phyloP scores from a whole-genome alignment of 2,113 vertebrate species.

The Apeltes quadracus region DNA sequence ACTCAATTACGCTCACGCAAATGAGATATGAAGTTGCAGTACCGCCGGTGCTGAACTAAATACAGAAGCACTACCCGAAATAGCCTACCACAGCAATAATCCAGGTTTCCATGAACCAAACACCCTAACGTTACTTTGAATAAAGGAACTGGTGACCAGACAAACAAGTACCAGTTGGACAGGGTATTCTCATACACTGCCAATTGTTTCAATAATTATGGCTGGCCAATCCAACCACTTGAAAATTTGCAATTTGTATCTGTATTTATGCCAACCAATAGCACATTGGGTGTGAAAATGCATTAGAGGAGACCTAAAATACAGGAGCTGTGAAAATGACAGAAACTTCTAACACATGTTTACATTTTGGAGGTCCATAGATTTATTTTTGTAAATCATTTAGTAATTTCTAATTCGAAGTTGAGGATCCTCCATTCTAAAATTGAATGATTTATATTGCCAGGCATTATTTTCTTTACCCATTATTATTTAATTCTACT shows the following conservation, averaged over 20 bases:
- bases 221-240: not conserved
- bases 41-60: constrained; percentile 3
- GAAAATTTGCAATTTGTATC: constrained; percentile 2
- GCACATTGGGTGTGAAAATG: not conserved
- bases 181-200: not conserved
- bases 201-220: not conserved
- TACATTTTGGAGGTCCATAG: not conserved
- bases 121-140: constrained; percentile 38
- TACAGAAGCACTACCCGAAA: constrained; percentile 30
- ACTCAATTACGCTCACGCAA: not conserved
- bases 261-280: not conserved
- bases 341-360: not conserved
- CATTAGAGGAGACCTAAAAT: not conserved
- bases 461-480: not conserved
- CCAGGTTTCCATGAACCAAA: constrained; percentile 48
- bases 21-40: constrained; percentile 9
- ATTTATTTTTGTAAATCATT: not conserved
- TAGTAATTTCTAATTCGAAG: not conserved
- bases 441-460: not conserved
- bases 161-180: not conserved
- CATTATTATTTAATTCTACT: not conserved
- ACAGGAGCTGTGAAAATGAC: not conserved
- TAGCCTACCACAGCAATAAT: constrained; percentile 59
- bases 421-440: not conserved
- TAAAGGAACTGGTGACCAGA: constrained; percentile 16